phyloP scores from a whole-genome alignment of 1,140 invertebrate genomes.

The Metaphire vulgaris region DNA sequence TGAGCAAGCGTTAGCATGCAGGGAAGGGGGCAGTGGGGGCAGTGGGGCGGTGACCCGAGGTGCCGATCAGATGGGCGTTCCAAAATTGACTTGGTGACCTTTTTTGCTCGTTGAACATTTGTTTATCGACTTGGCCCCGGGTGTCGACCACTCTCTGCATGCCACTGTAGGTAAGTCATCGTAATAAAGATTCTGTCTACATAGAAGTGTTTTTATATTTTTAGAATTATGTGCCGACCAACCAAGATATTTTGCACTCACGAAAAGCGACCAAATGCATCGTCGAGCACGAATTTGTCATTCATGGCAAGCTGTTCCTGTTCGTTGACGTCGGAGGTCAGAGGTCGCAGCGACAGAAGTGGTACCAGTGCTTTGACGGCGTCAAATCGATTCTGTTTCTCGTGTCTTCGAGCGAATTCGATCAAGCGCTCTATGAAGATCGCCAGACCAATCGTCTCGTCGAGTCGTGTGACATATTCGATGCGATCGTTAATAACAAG shows the following conservation, averaged over 20 bases:
- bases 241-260: constrained; percentile 88
- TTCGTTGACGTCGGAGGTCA: constrained; percentile 98
- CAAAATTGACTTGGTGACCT: too few species aligned
- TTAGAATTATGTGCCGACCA: constrained; percentile 77
- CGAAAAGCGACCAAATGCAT: constrained; percentile 95
- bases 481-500: constrained; percentile 93
- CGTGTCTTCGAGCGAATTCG: constrained; percentile 93
- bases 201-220: too few species aligned
- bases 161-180: too few species aligned
- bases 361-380: constrained; percentile 93
- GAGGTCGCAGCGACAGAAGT: constrained; percentile 92
- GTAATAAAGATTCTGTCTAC: too few species aligned
- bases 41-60: too few species aligned
- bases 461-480: constrained; percentile 93
- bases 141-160: too few species aligned
- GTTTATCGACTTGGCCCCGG: too few species aligned
- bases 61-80: too few species aligned
- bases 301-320: constrained; percentile 86
- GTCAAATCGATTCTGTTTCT: constrained; percentile 88
- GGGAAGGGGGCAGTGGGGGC: too few species aligned
- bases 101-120: too few species aligned
- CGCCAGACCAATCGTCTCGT: constrained; percentile 85
- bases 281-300: constrained; percentile 85
- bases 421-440: constrained; percentile 90
- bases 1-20: too few species aligned